These are phyloP conservation scores for Bursaphelenchus okinawaensis DNA, from an alignment of 2,888 invertebrate species.

Conservation along the genomic window DNA sequence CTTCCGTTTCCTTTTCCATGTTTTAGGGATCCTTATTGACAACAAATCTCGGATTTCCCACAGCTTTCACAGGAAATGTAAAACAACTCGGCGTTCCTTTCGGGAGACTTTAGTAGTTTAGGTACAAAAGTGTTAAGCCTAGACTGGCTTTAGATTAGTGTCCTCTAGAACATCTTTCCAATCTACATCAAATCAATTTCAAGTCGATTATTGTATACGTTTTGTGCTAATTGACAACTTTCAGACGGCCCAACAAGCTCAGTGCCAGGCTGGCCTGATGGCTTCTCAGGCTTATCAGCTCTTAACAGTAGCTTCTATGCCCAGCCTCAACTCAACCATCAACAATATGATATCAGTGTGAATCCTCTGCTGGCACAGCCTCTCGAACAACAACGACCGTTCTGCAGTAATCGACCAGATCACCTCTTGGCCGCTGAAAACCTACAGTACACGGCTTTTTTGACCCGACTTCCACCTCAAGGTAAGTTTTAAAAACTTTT, in stretches of 20 bases:
- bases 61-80: background rate
- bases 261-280: background rate
- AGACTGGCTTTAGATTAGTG: too few relatives aligned
- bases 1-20: background rate
- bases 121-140: too few relatives aligned
- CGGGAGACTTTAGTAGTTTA: too few relatives aligned
- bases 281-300: background rate
- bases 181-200: too few relatives aligned
- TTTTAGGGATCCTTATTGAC: background rate
- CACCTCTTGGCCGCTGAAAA: background rate
- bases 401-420: background rate
- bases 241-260: background rate
- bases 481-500: background rate
- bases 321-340: background rate
- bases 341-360: background rate
- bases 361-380: background rate
- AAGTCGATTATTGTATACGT: too few relatives aligned
- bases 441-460: slow-evolving; percentile 7
- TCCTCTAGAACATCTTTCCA: too few relatives aligned
- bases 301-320: background rate
- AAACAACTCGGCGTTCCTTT: background rate
- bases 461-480: slow-evolving; percentile 12
- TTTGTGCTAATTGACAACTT: background rate
- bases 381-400: background rate
- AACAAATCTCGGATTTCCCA: background rate